Percentiles rank a stretch among this genome's conserved stretches.
Conservation (phyloP, 2,888 invertebrate genomes). For the Leptinotarsa juncta region DNA sequence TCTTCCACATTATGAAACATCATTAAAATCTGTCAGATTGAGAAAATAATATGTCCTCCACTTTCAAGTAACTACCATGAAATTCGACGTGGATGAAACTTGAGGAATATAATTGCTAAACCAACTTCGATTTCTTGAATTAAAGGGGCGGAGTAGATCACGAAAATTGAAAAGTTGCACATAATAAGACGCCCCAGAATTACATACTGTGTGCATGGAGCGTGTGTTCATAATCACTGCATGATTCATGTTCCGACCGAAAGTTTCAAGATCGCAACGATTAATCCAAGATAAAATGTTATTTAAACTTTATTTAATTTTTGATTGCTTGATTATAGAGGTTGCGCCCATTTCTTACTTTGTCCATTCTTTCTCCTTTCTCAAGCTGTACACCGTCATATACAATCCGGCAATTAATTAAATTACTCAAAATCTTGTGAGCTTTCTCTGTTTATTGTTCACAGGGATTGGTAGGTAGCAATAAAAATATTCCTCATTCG, state of each 20-base stretch:
- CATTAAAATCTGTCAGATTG: too few relatives aligned
- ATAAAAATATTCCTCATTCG: too few relatives aligned
- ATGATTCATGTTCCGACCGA: background rate
- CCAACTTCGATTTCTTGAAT: conserved; percentile 38
- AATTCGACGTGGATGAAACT: background rate
- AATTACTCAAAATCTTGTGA: too few relatives aligned
- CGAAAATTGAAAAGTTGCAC: conserved; percentile 32
- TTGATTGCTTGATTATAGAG: conserved; percentile 22
- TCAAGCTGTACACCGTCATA: background rate
- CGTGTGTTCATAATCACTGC: conserved; percentile 25
- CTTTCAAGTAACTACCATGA: background rate
- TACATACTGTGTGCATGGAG: conserved; percentile 23
- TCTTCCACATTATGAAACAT: too few relatives aligned
- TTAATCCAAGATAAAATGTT: conserved; percentile 24
- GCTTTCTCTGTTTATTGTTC: too few relatives aligned
- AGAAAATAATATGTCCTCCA: too few relatives aligned
- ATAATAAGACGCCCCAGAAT: conserved; percentile 17
- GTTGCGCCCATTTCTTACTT: background rate
- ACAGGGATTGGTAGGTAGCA: too few relatives aligned
- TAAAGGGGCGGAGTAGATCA: conserved; percentile 42
- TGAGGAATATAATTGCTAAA: conserved; percentile 8
- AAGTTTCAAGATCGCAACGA: conserved; percentile 20
- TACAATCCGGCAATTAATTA: background rate
- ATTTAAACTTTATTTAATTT: conserved; percentile 22
- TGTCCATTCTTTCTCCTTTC: background rate